Conservation (phyloP, 2,113 vertebrate genomes). For the Nycticebus coucang region DNA sequence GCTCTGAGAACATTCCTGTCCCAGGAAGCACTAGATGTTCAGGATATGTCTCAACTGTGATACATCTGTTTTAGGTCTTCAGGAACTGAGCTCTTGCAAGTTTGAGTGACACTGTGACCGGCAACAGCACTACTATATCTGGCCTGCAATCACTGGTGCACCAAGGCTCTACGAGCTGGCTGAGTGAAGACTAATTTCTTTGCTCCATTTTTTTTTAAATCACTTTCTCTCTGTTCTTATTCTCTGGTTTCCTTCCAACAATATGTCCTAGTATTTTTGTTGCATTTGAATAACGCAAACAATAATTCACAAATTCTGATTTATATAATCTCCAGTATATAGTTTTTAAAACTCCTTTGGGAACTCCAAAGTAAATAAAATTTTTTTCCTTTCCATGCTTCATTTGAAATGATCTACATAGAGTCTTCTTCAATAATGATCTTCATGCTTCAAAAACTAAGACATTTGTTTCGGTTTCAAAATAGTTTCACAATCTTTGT, state of each 20-base stretch:
- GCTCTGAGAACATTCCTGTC: conserved; percentile 78
- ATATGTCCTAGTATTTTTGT: conserved; percentile 52
- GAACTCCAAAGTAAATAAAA: conserved; percentile 80
- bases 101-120: conserved; percentile 73
- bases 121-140: conserved; percentile 76
- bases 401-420: conserved; percentile 82
- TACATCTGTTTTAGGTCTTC: conserved; percentile 77
- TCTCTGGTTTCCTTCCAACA: conserved; percentile 56
- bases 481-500: conserved; percentile 75
- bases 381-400: conserved; percentile 79
- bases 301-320: conserved; percentile 81
- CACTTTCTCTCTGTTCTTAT: background rate
- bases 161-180: background rate
- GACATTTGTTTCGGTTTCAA: conserved; percentile 78
- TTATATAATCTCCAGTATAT: conserved; percentile 80
- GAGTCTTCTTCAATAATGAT: conserved; percentile 80
- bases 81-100: conserved; percentile 69
- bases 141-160: background rate
- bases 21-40: conserved; percentile 77
- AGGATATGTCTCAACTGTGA: conserved; percentile 74
- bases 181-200: conserved; percentile 17
- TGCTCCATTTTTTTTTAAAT: background rate
- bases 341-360: conserved; percentile 79
- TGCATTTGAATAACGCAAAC: conserved; percentile 80
- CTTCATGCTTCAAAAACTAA: conserved; percentile 79